Percentiles rank a stretch among this genome's conserved stretches.
Conservation (phyloP, 2,888 invertebrate species). For the Stenotaenia linearis region DNA sequence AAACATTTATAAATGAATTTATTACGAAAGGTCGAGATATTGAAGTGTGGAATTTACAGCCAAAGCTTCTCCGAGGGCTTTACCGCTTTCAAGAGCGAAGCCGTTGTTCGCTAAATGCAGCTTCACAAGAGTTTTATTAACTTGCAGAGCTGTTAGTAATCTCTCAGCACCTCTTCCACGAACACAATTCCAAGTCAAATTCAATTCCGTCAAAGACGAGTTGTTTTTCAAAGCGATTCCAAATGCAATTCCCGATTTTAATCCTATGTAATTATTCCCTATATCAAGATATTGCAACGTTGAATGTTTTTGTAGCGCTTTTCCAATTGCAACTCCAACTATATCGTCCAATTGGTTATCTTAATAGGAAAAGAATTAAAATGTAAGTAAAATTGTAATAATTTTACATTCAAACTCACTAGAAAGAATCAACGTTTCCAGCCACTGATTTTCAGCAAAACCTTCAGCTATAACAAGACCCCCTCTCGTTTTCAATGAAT, state of each 20-base stretch:
- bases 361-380: not conserved
- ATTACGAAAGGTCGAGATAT: not conserved
- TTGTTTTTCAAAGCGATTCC: not conserved
- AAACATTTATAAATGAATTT: no score
- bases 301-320: not conserved
- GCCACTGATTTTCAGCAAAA: not conserved
- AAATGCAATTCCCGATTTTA: not conserved
- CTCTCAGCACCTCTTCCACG: not conserved
- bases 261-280: not conserved
- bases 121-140: not conserved
- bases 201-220: not conserved
- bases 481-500: not conserved
- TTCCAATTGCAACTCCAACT: not conserved
- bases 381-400: not conserved
- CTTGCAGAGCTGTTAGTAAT: not conserved
- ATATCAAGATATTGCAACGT: not conserved
- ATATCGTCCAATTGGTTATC: constrained; percentile 22
- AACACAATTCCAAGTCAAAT: constrained; percentile 9
- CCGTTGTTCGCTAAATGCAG: constrained; percentile 11
- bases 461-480: not conserved
- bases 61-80: not conserved
- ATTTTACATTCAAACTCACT: not conserved
- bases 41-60: not conserved
- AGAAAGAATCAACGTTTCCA: not conserved
- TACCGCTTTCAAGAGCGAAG: not conserved